Evolutionary conservation across 2,113 vertebrate genomes (phyloP), one percentile per base, ranked within the genome.

Genomic region (Scytalopus superciliaris): DNA sequence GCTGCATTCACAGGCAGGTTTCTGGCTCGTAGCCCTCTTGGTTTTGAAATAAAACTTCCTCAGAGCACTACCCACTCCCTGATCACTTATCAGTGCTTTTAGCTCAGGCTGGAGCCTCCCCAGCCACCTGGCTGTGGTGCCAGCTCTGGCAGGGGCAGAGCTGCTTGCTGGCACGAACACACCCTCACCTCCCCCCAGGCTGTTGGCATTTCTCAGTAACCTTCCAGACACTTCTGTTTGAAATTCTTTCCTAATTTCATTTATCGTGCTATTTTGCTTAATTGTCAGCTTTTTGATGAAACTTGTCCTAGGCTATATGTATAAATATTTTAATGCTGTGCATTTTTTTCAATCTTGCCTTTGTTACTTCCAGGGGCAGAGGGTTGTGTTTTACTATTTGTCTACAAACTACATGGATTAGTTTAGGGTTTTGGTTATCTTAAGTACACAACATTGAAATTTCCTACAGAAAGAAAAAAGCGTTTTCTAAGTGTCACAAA

Each of bases 141-240:
- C 17, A 50, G 22, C 21, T 24, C 59, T 0, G 13, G 1, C 31
- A 52, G 27, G 22, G 17, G 1, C 28, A 55, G 27, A 17, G 8
- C 33, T 79, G 42, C 40, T 89, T 3, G 0, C 18, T 1, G 1
- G 21, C 44, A 37, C 14, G 14, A 30, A 30, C 55, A 25, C 21
- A 30, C 6, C 21, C 11, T 49, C 37, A 25, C 60, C 2, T 52
- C 13, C 4, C 19, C 1, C 23, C 10, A 72, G 9, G 47, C 21
- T 47, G 5, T 4, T 0, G 0, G 11, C 4, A 1, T 44, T 69
- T 69, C 28, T 56, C 9, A 66, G 45, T 5, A 62, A 37, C 40
- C 31, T 85, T 82, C 44, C n/a, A 87, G 62, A 19, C 5, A 4
- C 19, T 60, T 75, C n/a, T 53, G 13, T 19, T 82, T 83, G 25